Conservation (phyloP, 2,888 invertebrate genomes). For the Plebejus melissa region DNA sequence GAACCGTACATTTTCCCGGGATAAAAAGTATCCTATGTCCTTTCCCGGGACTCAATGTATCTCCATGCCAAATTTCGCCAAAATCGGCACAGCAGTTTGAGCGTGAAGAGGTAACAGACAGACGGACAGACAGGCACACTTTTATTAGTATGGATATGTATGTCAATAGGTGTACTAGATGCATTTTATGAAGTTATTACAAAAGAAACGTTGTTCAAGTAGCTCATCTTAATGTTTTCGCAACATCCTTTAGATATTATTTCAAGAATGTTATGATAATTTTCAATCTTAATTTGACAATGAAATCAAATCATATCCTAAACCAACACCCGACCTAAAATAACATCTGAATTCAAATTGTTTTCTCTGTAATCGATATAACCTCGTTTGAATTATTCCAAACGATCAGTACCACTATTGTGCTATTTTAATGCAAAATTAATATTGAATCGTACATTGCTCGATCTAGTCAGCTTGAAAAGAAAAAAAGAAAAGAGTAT, state of each 20-base stretch:
- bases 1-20: too few species aligned
- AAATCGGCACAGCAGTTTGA: too few species aligned
- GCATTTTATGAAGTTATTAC: not conserved
- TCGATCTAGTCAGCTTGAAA: too few species aligned
- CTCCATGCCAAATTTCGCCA: too few species aligned
- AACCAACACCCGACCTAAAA: conserved; percentile 10
- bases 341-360: not conserved
- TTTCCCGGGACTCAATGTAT: too few species aligned
- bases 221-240: not conserved
- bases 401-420: not conserved
- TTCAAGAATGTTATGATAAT: not conserved
- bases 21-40: too few species aligned
- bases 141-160: too few species aligned
- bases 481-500: too few species aligned
- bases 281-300: conserved; percentile 11
- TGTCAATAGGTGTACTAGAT: not conserved
- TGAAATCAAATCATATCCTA: conserved; percentile 3
- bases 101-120: too few species aligned
- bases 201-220: not conserved
- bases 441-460: too few species aligned
- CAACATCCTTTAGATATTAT: not conserved
- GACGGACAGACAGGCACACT: too few species aligned
- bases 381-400: not conserved
- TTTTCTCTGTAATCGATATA: not conserved
- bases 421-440: not conserved